Evolutionary conservation across 2,888 invertebrate species (phyloP).

Genomic region (Mythimna loreyi): DNA sequence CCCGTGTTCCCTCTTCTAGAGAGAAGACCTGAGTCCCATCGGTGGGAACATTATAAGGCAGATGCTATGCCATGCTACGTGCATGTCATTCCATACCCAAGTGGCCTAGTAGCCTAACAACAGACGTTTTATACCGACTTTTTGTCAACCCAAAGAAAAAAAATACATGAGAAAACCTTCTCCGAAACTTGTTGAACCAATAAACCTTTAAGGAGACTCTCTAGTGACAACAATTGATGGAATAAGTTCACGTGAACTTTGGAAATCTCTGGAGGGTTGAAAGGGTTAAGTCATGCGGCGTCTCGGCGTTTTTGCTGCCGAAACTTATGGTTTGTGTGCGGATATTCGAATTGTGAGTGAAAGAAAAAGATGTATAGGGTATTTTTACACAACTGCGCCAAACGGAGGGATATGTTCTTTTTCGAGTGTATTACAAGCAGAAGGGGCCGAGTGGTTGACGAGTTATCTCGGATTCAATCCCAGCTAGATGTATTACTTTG

Average conservation of each 20-base stretch:
- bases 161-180: not conserved
- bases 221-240: constrained; percentile 54
- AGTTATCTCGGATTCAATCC: no score
- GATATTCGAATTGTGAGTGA: not conserved
- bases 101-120: no score
- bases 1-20: no score
- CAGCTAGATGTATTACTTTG: no score
- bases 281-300: constrained; percentile 41
- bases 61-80: no score
- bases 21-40: no score
- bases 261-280: constrained; percentile 16
- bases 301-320: constrained; percentile 18
- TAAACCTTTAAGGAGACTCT: constrained; percentile 14
- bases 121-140: not conserved
- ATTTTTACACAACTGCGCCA: not conserved
- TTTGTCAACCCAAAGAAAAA: not conserved
- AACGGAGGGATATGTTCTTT: no score
- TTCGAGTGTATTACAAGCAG: no score
- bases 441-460: no score
- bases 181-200: constrained; percentile 1
- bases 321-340: constrained; percentile 22
- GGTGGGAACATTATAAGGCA: no score
- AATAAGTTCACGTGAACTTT: constrained; percentile 45
- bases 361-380: not conserved
- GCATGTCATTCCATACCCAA: no score